phyloP scores from a whole-genome alignment of 2,113 vertebrate genomes.

The Laterallus jamaicensis region DNA sequence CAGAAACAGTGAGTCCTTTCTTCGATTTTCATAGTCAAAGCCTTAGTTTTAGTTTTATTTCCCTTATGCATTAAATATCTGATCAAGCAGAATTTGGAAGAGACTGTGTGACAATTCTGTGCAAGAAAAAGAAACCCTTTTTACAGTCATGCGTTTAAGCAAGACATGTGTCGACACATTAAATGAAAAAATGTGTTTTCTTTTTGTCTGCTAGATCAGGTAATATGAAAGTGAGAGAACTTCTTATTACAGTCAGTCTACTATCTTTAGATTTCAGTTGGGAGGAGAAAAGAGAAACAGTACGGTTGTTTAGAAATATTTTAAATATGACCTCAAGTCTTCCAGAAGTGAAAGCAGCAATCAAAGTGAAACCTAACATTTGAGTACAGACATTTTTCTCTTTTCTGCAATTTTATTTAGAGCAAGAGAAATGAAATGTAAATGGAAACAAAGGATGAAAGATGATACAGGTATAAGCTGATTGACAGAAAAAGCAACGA shows the following conservation, averaged over 20 bases:
- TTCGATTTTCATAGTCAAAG: not conserved
- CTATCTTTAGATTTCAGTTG: not conserved
- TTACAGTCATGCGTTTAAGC: not conserved
- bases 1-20: not conserved
- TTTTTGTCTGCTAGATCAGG: not conserved
- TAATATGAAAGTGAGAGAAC: not conserved
- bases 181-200: not conserved
- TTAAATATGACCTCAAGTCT: not conserved
- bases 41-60: not conserved
- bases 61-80: not conserved
- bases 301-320: not conserved
- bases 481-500: not conserved
- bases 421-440: not conserved
- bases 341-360: not conserved
- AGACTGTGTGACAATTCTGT: not conserved
- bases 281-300: not conserved
- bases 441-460: not conserved
- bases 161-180: not conserved
- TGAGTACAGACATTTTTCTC: not conserved
- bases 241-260: not conserved
- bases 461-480: not conserved
- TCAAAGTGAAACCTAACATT: not conserved
- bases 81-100: not conserved
- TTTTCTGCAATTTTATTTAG: not conserved
- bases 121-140: not conserved